Evolutionary conservation across 1,140 invertebrate species (phyloP), one percentile per base, ranked within the genome.

Genomic region (Meloidogyne exigua): DNA sequence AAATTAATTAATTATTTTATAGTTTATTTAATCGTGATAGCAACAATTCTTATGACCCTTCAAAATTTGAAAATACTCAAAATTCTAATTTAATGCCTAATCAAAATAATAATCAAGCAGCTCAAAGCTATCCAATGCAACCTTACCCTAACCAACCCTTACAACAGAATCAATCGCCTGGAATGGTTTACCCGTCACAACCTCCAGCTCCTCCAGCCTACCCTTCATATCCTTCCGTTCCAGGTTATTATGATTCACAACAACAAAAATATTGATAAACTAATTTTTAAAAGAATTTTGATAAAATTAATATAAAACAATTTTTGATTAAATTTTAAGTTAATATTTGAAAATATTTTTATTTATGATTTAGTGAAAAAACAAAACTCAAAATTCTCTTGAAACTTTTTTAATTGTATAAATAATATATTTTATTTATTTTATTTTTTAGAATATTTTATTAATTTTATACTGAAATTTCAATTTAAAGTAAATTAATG

Each of bases 71-170:
- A 44, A 66, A 44, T 57, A 57, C 18, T 21, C 26, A 18, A 49
- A 68, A 73, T 67, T 68, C 65, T 62, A 49, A 70, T 63, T 49
- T 62, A 69, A 71, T 62, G 68, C 57, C 32, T 62, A 64, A 10
- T 39, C 67, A 12, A 7, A 39, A 76, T 21, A 64, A 64, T 15
- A 44, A 76, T 26, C 18, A 12, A n/a, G 25, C 11, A 62, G 69
- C 66, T 28, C 80, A 81, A 42, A 66, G 69, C 21, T 81, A 81
- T 71, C 80, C 80, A 15, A 81, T 82, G 80, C 80, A 81, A 32
- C 80, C 80, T 5, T 81, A 81, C 62, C 63, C 69, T 28, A 49
- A 72, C 11, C 72, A 78, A 36, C 49, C 13, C 2, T 73, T 68
- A 4, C 72, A 71, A 76, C 76, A 76, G 57, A 25, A 21, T 26